A percentile compares a stretch with the other conserved stretches of the same genome.
Evolutionary conservation across 2,797 vertebrate species (phyloP).

Genomic region (Hipposideros larvatus): DNA sequence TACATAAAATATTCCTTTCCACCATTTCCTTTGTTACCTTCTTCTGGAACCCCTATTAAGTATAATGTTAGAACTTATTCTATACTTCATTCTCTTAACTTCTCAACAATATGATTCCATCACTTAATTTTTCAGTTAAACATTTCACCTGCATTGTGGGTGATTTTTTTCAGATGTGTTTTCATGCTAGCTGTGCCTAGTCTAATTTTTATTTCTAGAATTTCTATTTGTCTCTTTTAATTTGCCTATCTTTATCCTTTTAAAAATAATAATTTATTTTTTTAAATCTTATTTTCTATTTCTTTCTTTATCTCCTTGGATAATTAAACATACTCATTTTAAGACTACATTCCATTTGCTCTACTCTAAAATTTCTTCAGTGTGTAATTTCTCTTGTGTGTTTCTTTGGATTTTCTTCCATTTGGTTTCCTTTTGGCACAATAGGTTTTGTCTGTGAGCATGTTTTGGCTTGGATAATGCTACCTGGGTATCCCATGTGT

Average conservation of each 20-base stretch:
- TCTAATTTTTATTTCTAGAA: conserved; percentile 42
- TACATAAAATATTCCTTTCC: background rate
- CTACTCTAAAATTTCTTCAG: background rate
- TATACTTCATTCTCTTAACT: background rate
- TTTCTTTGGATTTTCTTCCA: background rate
- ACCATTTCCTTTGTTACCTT: background rate
- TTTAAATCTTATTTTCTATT: conserved; percentile 13
- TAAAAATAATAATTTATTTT: background rate
- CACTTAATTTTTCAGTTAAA: background rate
- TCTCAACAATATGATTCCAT: background rate
- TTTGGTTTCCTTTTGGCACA: background rate
- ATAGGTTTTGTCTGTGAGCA: background rate
- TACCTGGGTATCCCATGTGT: background rate
- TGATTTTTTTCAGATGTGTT: background rate
- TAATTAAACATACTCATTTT: background rate
- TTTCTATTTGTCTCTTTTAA: background rate
- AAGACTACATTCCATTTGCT: background rate
- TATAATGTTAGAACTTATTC: background rate
- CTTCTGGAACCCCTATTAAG: background rate
- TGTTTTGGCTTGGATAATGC: background rate
- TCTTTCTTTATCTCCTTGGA: background rate
- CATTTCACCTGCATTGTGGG: background rate
- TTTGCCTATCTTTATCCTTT: background rate
- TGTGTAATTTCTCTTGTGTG: background rate
- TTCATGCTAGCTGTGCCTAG: background rate